Evolutionary conservation across 2,888 invertebrate species (phyloP).

Genomic region (Bursaphelenchus okinawaensis): DNA sequence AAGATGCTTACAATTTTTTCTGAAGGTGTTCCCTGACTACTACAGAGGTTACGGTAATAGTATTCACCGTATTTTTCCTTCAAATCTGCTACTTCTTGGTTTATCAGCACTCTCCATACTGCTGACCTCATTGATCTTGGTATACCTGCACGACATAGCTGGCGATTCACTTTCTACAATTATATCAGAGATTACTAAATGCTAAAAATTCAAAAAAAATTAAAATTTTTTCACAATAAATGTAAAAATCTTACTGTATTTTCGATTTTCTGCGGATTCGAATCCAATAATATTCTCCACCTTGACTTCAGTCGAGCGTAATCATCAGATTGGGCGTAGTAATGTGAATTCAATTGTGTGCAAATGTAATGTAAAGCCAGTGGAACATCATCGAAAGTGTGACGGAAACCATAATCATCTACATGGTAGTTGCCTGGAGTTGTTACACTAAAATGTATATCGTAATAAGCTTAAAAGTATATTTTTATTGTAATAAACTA

Average conservation of each 20-base stretch:
- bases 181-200: neutral
- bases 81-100: constrained; percentile 58
- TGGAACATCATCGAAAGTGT: constrained; percentile 59
- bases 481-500: too few species aligned
- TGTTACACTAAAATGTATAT: constrained; percentile 22
- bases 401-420: constrained; percentile 63
- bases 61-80: constrained; percentile 60
- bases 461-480: too few species aligned
- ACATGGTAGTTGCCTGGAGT: constrained; percentile 57
- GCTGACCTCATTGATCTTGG: constrained; percentile 60
- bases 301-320: constrained; percentile 58
- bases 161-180: constrained; percentile 59
- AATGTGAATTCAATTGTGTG: constrained; percentile 60
- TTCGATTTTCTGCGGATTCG: constrained; percentile 34
- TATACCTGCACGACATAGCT: constrained; percentile 61
- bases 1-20: constrained; percentile 56
- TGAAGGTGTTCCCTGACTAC: constrained; percentile 55
- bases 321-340: constrained; percentile 54
- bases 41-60: constrained; percentile 61
- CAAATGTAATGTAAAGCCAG: constrained; percentile 63
- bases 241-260: constrained; percentile 28
- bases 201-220: neutral
- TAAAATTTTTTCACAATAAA: neutral
- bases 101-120: constrained; percentile 61
- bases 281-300: constrained; percentile 59